Conservation (phyloP, 2,797 vertebrate species). For the Enteromius fasciolatus region DNA sequence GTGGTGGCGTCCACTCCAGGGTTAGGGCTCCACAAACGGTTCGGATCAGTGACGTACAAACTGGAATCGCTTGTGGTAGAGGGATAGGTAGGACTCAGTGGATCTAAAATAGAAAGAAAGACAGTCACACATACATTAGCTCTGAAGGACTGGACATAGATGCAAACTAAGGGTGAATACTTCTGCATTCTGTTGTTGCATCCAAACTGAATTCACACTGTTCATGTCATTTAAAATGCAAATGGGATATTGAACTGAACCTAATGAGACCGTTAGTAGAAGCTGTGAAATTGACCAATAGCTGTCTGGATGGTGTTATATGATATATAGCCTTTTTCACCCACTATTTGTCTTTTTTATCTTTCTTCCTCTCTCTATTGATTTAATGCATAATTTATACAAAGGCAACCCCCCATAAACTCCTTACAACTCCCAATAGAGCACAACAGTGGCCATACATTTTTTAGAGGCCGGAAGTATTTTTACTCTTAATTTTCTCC, state of each 20-base stretch:
- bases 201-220: neutral
- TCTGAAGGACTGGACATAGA: neutral
- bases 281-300: constrained; percentile 31
- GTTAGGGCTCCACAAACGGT: constrained; percentile 65
- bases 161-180: neutral
- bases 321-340: constrained; percentile 17
- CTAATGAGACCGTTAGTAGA: neutral
- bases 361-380: constrained; percentile 65
- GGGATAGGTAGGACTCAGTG: constrained; percentile 61
- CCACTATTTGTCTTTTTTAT: constrained; percentile 41
- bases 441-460: neutral
- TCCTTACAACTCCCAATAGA: constrained; percentile 11
- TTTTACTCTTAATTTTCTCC: constrained; percentile 5
- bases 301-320: constrained; percentile 30
- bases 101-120: constrained; percentile 65
- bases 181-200: neutral
- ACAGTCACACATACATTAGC: neutral
- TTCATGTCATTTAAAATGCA: neutral
- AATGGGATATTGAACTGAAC: constrained; percentile 13
- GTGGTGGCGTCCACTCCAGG: constrained; percentile 78
- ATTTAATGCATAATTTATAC: constrained; percentile 73
- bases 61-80: constrained; percentile 45
- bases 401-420: constrained; percentile 45
- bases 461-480: neutral
- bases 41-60: constrained; percentile 63